These are phyloP conservation scores for Cantharis flavilabris DNA, from an alignment of 2,888 invertebrate species.

Conservation along the genomic window DNA sequence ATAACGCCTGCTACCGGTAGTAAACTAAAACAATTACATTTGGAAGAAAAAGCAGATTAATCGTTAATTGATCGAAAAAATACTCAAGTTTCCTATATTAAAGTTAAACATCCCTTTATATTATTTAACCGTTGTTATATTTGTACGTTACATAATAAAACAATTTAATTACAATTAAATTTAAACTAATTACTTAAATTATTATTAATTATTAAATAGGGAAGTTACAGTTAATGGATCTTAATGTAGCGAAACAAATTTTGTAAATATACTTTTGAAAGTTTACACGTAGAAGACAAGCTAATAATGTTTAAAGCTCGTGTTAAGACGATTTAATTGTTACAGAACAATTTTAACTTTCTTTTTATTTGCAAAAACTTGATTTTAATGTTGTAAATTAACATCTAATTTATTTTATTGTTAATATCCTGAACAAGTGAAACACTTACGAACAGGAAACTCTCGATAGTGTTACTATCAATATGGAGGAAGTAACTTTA, in stretches of 20 bases:
- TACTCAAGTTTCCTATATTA: neutral
- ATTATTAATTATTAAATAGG: neutral
- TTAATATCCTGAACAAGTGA: neutral
- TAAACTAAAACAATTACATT: too few species aligned
- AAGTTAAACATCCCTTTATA: too few species aligned
- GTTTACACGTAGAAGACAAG: neutral
- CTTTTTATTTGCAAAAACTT: neutral
- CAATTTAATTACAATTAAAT: neutral
- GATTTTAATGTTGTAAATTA: neutral
- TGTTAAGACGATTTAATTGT: neutral
- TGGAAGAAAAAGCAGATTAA: too few species aligned
- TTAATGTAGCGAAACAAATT: neutral
- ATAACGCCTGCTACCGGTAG: too few species aligned
- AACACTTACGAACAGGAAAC: neutral
- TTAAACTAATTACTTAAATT: neutral
- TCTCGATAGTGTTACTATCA: neutral
- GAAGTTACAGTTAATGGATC: neutral
- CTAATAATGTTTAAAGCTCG: neutral
- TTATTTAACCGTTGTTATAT: neutral
- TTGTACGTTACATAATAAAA: neutral
- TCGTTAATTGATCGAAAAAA: too few species aligned
- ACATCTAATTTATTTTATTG: neutral
- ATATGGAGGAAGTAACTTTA: neutral
- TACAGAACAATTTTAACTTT: neutral
- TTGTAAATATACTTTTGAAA: neutral